Conservation (phyloP, 2,888 invertebrate species). For the Ichneumoninae sp. region DNA sequence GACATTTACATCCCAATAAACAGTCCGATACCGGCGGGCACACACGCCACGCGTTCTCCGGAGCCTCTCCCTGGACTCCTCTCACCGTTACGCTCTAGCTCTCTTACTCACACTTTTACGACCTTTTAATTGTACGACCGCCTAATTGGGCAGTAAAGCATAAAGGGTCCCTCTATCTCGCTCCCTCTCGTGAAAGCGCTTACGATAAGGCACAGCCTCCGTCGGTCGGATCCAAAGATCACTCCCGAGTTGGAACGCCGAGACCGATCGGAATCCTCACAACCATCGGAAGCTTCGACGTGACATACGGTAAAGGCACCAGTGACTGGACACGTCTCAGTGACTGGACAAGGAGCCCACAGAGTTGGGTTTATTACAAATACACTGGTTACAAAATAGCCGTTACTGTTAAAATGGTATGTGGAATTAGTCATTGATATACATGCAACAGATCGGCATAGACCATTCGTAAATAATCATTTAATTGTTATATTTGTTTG, state of each 20-base stretch:
- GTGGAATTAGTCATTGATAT: too few relatives aligned
- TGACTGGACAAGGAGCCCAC: too few relatives aligned
- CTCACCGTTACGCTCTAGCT: slow-evolving; percentile 28
- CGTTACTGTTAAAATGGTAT: too few relatives aligned
- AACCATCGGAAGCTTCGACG: not conserved
- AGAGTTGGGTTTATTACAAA: too few relatives aligned
- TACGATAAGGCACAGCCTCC: slow-evolving; percentile 75
- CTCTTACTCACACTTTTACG: slow-evolving; percentile 77
- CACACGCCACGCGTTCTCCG: slow-evolving; percentile 65
- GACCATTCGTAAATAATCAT: too few relatives aligned
- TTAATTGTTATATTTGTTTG: too few relatives aligned
- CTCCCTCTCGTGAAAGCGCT: slow-evolving; percentile 79
- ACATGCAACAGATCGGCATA: too few relatives aligned
- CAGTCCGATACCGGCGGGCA: slow-evolving; percentile 76
- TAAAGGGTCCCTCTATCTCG: slow-evolving; percentile 61
- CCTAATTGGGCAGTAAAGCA: slow-evolving; percentile 82
- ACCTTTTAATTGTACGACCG: slow-evolving; percentile 81
- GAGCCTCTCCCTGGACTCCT: slow-evolving; percentile 22
- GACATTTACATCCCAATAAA: slow-evolving; percentile 85
- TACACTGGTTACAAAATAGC: too few relatives aligned
- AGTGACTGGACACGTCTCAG: too few relatives aligned
- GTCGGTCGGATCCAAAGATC: slow-evolving; percentile 55
- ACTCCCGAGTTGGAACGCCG: not conserved
- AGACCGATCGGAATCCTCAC: not conserved
- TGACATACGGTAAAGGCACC: too few relatives aligned